Percentiles rank a stretch among this genome's conserved stretches.
These are phyloP conservation scores for Lepidurus couesii DNA, from an alignment of 1,140 invertebrate species.

Conservation along the genomic window DNA sequence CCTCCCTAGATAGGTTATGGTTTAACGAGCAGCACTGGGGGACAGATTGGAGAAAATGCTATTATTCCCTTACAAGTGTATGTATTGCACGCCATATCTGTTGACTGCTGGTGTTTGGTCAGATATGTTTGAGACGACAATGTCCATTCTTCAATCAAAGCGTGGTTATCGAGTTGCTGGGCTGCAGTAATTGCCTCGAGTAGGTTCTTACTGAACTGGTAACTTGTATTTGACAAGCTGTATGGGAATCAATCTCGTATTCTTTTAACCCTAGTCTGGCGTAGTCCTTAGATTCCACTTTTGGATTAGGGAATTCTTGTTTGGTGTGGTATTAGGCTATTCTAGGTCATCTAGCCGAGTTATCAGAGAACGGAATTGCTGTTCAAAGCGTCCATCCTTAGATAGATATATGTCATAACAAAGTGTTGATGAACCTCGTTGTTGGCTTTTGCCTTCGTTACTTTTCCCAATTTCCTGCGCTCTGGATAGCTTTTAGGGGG, in stretches of 20 bases:
- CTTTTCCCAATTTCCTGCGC: not conserved
- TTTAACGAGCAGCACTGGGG: not conserved
- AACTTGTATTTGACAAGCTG: not conserved
- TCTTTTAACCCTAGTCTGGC: not conserved
- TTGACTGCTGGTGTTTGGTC: not conserved
- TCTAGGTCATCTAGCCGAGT: not conserved
- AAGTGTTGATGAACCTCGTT: not conserved
- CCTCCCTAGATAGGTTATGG: not conserved
- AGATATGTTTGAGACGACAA: not conserved
- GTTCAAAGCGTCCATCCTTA: not conserved
- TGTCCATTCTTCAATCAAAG: not conserved
- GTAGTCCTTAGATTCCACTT: too few species aligned
- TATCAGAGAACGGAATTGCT: not conserved
- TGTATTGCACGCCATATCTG: not conserved
- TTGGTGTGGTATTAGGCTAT: not conserved
- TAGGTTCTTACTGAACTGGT: not conserved
- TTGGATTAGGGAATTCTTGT: too few species aligned
- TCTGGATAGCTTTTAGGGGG: not conserved
- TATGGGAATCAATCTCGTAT: not conserved
- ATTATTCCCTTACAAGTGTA: not conserved
- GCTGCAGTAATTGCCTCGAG: conserved; percentile 1
- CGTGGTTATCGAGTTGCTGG: not conserved
- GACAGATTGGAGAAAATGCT: not conserved
- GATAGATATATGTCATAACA: not conserved
- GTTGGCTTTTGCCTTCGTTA: not conserved